Percentiles rank a stretch among this genome's conserved stretches.
Conservation (phyloP, 2,888 invertebrate genomes). For the Mythimna impura region DNA sequence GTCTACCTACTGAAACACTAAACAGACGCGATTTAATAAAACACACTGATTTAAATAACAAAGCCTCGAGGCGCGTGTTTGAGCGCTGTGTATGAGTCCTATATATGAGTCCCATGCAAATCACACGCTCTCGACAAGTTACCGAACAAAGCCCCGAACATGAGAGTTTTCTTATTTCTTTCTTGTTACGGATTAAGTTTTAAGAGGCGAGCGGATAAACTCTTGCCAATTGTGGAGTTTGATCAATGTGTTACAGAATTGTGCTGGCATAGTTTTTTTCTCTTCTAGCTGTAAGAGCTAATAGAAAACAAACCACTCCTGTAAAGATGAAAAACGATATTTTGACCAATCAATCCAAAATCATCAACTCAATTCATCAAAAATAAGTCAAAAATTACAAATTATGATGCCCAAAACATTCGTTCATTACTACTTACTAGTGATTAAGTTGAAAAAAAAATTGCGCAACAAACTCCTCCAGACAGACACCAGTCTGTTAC, state of each 20-base stretch:
- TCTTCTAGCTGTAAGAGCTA: too few species aligned
- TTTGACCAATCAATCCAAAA: neutral
- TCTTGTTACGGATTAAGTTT: conserved; percentile 19
- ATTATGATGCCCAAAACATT: too few species aligned
- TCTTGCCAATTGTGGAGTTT: too few species aligned
- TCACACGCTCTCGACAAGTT: conserved; percentile 50
- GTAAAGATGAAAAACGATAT: too few species aligned
- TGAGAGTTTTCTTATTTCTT: conserved; percentile 52
- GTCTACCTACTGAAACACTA: conserved; percentile 7
- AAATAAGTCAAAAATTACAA: too few species aligned
- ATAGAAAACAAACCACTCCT: too few species aligned
- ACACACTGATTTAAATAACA: conserved; percentile 50
- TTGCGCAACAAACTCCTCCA: too few species aligned
- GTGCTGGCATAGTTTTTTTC: too few species aligned
- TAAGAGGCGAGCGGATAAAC: conserved; percentile 9
- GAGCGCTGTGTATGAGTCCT: conserved; percentile 26
- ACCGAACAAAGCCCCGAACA: conserved; percentile 43
- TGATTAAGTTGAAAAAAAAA: too few species aligned
- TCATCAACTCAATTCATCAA: neutral
- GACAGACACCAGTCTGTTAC: too few species aligned
- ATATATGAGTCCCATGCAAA: conserved; percentile 45
- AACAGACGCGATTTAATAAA: conserved; percentile 43
- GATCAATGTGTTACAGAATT: too few species aligned
- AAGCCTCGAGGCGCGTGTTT: conserved; percentile 25
- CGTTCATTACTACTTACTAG: too few species aligned